Percentiles rank a stretch among this genome's conserved stretches.
Conservation (phyloP, 2,888 invertebrate genomes). For the Bombylius major region DNA sequence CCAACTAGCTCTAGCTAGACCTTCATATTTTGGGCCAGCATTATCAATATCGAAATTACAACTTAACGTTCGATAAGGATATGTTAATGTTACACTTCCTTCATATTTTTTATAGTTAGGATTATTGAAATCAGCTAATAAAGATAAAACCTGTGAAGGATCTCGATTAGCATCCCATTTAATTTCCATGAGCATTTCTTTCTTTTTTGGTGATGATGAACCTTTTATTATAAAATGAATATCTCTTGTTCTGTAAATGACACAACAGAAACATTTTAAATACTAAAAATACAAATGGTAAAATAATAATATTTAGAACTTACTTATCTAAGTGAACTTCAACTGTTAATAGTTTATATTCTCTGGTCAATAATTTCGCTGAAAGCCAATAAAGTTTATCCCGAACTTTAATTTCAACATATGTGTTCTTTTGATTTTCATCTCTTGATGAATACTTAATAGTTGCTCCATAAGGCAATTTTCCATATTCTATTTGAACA, state of each 20-base stretch:
- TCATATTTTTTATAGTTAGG: slow-evolving; percentile 48
- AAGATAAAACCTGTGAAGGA: slow-evolving; percentile 46
- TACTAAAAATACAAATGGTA: neutral
- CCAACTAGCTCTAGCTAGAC: slow-evolving; percentile 52
- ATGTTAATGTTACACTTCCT: slow-evolving; percentile 51
- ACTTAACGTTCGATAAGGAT: slow-evolving; percentile 61
- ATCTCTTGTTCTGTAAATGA: slow-evolving; percentile 40
- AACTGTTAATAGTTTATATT: slow-evolving; percentile 50
- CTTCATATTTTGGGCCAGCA: slow-evolving; percentile 32
- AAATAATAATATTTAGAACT: slow-evolving; percentile 26
- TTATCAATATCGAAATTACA: slow-evolving; percentile 48
- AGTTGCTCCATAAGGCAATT: slow-evolving; percentile 52
- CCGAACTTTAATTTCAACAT: slow-evolving; percentile 53
- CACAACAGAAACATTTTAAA: neutral
- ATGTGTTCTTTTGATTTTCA: slow-evolving; percentile 47
- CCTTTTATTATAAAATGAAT: slow-evolving; percentile 55
- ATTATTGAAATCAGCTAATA: slow-evolving; percentile 47
- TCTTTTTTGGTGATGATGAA: slow-evolving; percentile 44
- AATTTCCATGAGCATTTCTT: slow-evolving; percentile 56
- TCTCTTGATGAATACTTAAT: slow-evolving; percentile 49
- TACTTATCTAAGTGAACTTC: slow-evolving; percentile 70
- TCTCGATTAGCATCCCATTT: slow-evolving; percentile 82
- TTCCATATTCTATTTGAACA: slow-evolving; percentile 47
- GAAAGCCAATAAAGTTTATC: slow-evolving; percentile 55
- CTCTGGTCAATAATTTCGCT: slow-evolving; percentile 50